These are phyloP conservation scores for Campylorhamphus procurvoides DNA, from an alignment of 2,113 vertebrate genomes.

Conservation along the genomic window DNA sequence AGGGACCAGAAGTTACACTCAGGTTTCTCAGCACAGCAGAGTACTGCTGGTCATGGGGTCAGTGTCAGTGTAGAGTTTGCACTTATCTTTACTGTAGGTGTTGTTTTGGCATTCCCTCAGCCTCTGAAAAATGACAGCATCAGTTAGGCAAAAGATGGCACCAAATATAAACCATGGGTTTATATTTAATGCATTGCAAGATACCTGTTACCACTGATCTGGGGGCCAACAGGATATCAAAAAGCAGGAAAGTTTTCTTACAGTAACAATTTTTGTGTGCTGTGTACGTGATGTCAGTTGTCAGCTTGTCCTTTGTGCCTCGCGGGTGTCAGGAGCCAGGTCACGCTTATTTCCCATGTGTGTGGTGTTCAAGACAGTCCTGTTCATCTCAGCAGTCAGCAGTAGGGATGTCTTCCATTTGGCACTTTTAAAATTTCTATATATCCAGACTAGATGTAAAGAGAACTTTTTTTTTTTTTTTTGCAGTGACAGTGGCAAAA, in stretches of 20 bases:
- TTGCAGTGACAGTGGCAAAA: rapidly evolving
- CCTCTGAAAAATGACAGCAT: not conserved
- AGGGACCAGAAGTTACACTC: not conserved
- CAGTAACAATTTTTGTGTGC: not conserved
- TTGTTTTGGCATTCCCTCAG: not conserved
- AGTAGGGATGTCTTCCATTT: not conserved
- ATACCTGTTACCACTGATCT: too few relatives aligned
- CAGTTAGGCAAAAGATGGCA: not conserved
- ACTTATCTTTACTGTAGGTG: not conserved
- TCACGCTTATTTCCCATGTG: not conserved
- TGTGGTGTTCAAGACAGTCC: not conserved
- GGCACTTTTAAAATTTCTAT: not conserved
- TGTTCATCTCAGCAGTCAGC: not conserved
- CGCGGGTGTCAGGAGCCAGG: not conserved
- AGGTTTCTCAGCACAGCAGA: not conserved
- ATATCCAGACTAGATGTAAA: not conserved
- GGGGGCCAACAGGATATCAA: not conserved
- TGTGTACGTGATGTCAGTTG: not conserved
- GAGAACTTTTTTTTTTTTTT: not conserved
- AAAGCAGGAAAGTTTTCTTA: not conserved
- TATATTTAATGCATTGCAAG: not conserved
- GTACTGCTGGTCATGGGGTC: not conserved
- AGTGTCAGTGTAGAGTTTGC: not conserved
- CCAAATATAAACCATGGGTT: not conserved
- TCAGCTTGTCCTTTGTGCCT: not conserved